A percentile compares a stretch with the other conserved stretches of the same genome.
phyloP scores from a whole-genome alignment of 2,888 invertebrate genomes.

The Leistus spinibarbis region DNA sequence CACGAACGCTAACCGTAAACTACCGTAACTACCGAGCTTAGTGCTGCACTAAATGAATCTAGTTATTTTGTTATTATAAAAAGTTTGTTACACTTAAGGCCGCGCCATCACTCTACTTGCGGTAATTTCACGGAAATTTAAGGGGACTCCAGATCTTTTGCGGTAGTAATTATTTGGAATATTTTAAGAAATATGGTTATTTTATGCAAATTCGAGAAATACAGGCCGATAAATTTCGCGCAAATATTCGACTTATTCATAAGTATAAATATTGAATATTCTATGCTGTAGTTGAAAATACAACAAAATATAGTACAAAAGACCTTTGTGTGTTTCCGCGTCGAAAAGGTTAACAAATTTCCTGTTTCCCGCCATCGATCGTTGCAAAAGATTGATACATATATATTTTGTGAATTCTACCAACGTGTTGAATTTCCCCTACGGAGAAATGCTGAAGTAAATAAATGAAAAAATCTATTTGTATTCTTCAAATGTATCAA shows the following conservation, averaged over 20 bases:
- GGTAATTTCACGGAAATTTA: no score
- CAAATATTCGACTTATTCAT: no score
- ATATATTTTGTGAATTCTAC: conserved; percentile 34
- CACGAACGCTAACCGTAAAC: conserved; percentile 6
- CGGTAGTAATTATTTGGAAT: no score
- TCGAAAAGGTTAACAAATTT: conserved; percentile 34
- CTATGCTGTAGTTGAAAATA: conserved; percentile 20
- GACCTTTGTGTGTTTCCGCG: not conserved
- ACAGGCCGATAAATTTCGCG: no score
- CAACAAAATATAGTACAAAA: no score
- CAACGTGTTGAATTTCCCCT: not conserved
- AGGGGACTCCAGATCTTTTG: no score
- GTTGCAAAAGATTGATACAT: conserved; percentile 26
- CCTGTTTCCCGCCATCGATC: conserved; percentile 33
- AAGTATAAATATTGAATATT: no score
- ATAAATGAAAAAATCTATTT: conserved; percentile 14
- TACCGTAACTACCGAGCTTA: conserved; percentile 1
- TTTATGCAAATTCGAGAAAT: no score
- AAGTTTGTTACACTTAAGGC: no score
- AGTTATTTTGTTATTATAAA: not conserved
- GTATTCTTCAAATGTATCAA: conserved; percentile 20
- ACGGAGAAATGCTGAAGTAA: conserved; percentile 5
- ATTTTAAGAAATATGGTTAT: not conserved
- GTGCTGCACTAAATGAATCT: not conserved
- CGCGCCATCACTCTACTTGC: no score